Evolutionary conservation across 2,888 invertebrate species (phyloP), one percentile per base, ranked within the genome.

Genomic region (Myathropa florea): DNA sequence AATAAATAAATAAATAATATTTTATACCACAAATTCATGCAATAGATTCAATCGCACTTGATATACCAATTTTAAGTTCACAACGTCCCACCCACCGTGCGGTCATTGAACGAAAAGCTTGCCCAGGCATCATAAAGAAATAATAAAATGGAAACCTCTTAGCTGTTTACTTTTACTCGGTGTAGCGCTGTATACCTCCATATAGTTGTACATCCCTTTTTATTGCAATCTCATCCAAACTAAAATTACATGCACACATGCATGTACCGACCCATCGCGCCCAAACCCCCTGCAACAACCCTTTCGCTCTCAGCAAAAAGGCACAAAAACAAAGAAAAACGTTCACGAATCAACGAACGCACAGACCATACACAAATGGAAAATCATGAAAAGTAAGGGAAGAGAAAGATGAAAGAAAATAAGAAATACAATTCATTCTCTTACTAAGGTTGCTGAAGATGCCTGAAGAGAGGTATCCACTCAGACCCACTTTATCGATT

Each of bases 401-500:
- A 67, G 67, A 75, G 26, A 3, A 83, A 63, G 46, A 46, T 46
- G 46, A 63, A 78, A 67, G 55, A 36, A 77, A 55, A 70, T 33
- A 26, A 78, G 28, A 81, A 82, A 82, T 78, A 59, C 85, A 82
- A 82, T 81, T 73, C 85, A 57, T 81, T 85, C 61, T 77, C 57
- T 64, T 23, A 12, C 57, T 57, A 3, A n/a, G 24, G 23, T 23
- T 26, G 57, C 24, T 78, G 81, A 77, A 72, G 85, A 77, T 81
- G 81, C 81, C 81, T 81, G 64, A 33, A 70, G 85, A 53, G 72
- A 39, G 76, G 53, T 75, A 81, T 82, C 85, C 85, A 85, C 85
- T 85, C 85, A 86, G 86, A 86, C 86, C 86, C 78, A 86, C 83
- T 83, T 79, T 79, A 86, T 86, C 75, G 86, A 86, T 86, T 86